Base-by-base conservation (phyloP, 2,888 invertebrate genomes). In the Aphidius colemani region DNA sequence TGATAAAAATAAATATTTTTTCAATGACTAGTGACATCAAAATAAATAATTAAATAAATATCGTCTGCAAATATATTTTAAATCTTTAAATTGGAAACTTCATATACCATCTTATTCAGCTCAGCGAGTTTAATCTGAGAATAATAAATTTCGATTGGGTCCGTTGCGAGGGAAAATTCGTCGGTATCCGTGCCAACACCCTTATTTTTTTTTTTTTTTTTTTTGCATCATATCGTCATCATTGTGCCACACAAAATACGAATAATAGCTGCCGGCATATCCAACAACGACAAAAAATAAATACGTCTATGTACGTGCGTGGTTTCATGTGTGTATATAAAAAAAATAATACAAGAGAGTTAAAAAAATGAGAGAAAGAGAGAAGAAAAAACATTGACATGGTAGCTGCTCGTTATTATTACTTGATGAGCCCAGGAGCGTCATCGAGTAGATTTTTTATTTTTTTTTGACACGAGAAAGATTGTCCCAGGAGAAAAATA, bases 131-230 rank as follows among this genome's bases (percentile, higher is more conserved):
- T 30, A 30, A 30, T 30, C 30, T 30, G 30, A 30, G 30, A 30
- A 30, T 30, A 30, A 30, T 30, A 30, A 30, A 30, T 30, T 30
- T 30, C 30, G 30, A 30, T 30, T 30, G 30, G 30, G 30, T 30
- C 30, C n/a, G 46, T 46, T 57, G 56, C 10, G 39, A 57, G 18
- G 46, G 56, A 30, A 30, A 30, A 30, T 30, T 30, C 30, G 4
- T 59, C 40, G 7, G 59, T 59, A 59, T 59, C 59, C 59, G 18
- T 59, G 59, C 59, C 59, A 59, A 59, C 59, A 59, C 59, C 59
- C 59, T 59, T 18, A 1, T n/a, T 13, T n/a, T n/a, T n/a, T n/a
- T 13, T 43, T 44, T 49, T 59, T 13, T 11, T 43, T 49, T 59
- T 13, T 11, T 43, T 18, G 10, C 18, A 18, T 11, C 13, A 8